Percentiles rank a stretch among this genome's conserved stretches.
These are phyloP conservation scores for Pipra filicauda DNA, from an alignment of 2,113 vertebrate species.

Conservation along the genomic window DNA sequence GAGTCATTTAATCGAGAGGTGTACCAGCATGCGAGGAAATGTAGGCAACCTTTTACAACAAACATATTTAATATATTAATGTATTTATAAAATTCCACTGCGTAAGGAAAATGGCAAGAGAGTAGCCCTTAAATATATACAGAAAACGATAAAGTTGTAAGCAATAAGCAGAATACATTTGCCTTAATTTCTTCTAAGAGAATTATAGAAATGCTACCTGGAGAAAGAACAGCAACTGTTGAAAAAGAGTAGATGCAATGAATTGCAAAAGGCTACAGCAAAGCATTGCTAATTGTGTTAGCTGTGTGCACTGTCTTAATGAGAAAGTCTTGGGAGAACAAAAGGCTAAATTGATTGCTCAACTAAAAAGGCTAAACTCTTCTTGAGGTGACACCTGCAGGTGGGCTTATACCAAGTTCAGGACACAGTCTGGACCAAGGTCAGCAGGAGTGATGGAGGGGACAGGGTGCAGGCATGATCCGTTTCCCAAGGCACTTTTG, in stretches of 20 bases:
- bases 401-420: neutral
- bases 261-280: neutral
- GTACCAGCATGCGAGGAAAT: neutral
- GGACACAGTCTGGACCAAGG: neutral
- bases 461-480: fast-evolving
- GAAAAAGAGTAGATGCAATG: neutral
- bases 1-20: constrained; percentile 11
- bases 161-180: neutral
- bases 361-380: neutral
- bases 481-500: fast-evolving
- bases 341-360: neutral
- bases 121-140: neutral
- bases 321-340: neutral
- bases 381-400: neutral
- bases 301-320: neutral
- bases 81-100: neutral
- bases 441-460: neutral
- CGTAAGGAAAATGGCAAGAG: neutral
- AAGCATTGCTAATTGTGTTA: neutral
- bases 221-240: neutral
- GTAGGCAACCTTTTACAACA: neutral
- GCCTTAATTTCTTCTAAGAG: neutral
- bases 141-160: neutral
- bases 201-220: neutral
- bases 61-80: neutral